Base-by-base conservation (phyloP, 2,113 vertebrate species). In the Silurus meridionalis region DNA sequence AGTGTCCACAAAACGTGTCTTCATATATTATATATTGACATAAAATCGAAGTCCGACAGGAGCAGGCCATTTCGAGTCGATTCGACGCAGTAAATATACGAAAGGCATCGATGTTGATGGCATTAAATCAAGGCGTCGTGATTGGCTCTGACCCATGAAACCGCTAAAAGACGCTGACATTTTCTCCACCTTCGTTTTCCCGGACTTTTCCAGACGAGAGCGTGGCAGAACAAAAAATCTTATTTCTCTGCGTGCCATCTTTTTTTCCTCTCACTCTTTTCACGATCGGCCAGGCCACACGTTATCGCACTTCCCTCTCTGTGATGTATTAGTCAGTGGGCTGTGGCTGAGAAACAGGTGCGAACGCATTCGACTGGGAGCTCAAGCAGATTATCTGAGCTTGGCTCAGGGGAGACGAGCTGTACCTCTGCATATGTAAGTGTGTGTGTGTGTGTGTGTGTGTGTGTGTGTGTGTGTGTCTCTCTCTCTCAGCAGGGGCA, bases 301-400 rank as follows among this genome's bases (percentile, higher is more conserved):
- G 21, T 71, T 81, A 11, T 58, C 14, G 52, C 84, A 11, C 87
- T 71, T 83, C 77, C 80, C 85, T 69, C 53, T 53, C 88, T 89
- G 86, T 91, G 88, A 91, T 91, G 90, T 89, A 86, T 88, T 89
- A 89, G 92, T 93, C 93, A 93, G 91, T 92, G 90, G 92, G 91
- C 9, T 28, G 19, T 84, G 92, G 88, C 90, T 89, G 87, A 90
- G 89, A 90, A 94, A 94, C 92, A 94, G 94, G 92, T 94, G 93
- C 90, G 90, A 91, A 88, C 90, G 91, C 91, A 94, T 91, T 92
- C 90, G 90, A 90, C 89, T 63, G 58, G 71, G 85, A 85, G 90
- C 89, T 89, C 91, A 91, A 91, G 91, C 90, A 92, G 92, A 94
- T 94, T 93, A 94, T 91, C 91, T 85, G 69, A 77, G 89, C 83